Conservation (phyloP, 2,888 invertebrate genomes). For the Phyllotreta cruciferae region DNA sequence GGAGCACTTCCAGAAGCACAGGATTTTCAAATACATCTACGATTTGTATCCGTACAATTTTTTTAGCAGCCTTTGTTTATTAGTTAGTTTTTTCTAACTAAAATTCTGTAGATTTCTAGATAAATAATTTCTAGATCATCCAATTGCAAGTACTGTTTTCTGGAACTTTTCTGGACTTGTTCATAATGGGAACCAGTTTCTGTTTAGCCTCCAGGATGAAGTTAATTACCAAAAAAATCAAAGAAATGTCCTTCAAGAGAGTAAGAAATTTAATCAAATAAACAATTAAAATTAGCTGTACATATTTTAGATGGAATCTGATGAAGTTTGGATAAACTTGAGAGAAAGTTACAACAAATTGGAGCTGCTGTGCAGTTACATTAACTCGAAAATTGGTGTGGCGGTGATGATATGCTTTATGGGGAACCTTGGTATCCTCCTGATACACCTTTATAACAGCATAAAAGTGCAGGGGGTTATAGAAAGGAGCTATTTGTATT, state of each 20-base stretch:
- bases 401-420: constrained; percentile 45
- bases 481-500: constrained; percentile 24
- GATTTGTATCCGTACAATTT: constrained; percentile 26
- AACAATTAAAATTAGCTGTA: constrained; percentile 13
- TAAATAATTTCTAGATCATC: constrained; percentile 23
- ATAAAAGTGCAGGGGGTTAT: constrained; percentile 1
- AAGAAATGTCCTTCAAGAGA: constrained; percentile 29
- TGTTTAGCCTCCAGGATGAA: constrained; percentile 50
- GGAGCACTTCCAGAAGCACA: constrained; percentile 25
- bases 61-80: constrained; percentile 28
- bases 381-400: constrained; percentile 42
- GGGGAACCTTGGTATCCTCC: constrained; percentile 43
- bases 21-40: constrained; percentile 22
- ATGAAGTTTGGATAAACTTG: constrained; percentile 40
- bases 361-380: constrained; percentile 39
- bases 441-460: constrained; percentile 45
- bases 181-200: constrained; percentile 52
- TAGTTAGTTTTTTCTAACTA: constrained; percentile 25
- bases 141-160: constrained; percentile 42
- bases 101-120: neutral
- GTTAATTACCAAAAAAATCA: constrained; percentile 45
- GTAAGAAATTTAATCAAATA: constrained; percentile 33
- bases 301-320: constrained; percentile 34
- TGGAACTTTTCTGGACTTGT: constrained; percentile 52
- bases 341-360: constrained; percentile 46